A percentile compares a stretch with the other conserved stretches of the same genome.
Evolutionary conservation across 2,113 vertebrate genomes (phyloP).

Genomic region (Amphiprion percula): DNA sequence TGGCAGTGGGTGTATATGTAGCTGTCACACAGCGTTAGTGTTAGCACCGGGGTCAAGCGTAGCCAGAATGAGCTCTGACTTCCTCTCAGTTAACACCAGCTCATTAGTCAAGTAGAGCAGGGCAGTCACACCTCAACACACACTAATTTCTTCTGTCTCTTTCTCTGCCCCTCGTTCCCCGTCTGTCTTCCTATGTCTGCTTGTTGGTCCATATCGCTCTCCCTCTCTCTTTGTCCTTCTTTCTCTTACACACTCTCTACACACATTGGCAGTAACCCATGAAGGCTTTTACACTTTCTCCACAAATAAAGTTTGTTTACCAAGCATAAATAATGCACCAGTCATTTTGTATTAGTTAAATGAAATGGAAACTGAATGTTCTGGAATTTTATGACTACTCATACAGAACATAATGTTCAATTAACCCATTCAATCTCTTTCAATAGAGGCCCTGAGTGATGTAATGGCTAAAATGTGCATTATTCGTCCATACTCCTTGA

Average conservation of each 20-base stretch:
- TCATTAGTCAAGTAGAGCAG: slow-evolving; percentile 80
- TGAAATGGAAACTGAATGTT: slow-evolving; percentile 47
- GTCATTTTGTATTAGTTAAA: slow-evolving; percentile 48
- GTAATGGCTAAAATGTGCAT: not conserved
- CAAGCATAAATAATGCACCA: slow-evolving; percentile 36
- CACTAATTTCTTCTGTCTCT: slow-evolving; percentile 69
- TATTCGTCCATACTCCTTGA: slow-evolving; percentile 5
- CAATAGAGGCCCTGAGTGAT: not conserved
- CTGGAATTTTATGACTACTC: slow-evolving; percentile 33
- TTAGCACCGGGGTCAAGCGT: slow-evolving; percentile 77
- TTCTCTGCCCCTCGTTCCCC: slow-evolving; percentile 24
- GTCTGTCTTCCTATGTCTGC: slow-evolving; percentile 44
- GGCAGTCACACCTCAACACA: slow-evolving; percentile 80
- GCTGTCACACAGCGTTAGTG: slow-evolving; percentile 75
- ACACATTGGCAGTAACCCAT: slow-evolving; percentile 9
- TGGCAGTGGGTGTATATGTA: slow-evolving; percentile 74
- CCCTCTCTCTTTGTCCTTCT: not conserved
- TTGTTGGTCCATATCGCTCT: slow-evolving; percentile 21
- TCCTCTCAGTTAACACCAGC: slow-evolving; percentile 78
- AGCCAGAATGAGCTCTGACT: slow-evolving; percentile 73
- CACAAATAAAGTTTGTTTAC: slow-evolving; percentile 49
- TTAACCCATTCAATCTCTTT: slow-evolving; percentile 37
- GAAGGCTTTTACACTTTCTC: not conserved
- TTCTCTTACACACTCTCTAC: not conserved
- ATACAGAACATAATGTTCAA: slow-evolving; percentile 45